These are phyloP conservation scores for Saturnia japonica DNA, from an alignment of 2,888 invertebrate species.

Conservation along the genomic window DNA sequence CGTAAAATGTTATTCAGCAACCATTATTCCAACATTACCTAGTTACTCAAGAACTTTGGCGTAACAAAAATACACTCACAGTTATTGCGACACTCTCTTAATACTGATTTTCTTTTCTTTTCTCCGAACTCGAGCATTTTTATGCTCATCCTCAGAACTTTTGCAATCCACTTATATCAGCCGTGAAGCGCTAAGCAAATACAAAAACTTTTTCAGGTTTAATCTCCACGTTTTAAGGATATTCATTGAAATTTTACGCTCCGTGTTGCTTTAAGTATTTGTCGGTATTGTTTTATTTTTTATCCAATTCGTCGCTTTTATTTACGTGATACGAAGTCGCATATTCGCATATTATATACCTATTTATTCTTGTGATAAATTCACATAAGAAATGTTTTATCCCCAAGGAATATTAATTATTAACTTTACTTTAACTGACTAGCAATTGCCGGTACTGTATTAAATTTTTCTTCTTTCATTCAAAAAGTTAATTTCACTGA, in stretches of 20 bases:
- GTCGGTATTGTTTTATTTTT: constrained; percentile 49
- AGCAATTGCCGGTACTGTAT: neutral
- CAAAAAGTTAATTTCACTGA: too few species aligned
- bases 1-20: constrained; percentile 48
- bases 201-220: constrained; percentile 78
- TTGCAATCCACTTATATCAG: constrained; percentile 82
- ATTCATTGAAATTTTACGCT: constrained; percentile 75
- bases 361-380: neutral
- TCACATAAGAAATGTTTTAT: neutral
- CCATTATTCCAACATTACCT: constrained; percentile 54
- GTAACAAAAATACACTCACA: constrained; percentile 67
- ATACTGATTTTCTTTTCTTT: constrained; percentile 68
- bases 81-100: constrained; percentile 73
- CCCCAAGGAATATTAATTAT: neutral
- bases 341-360: neutral
- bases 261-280: constrained; percentile 74
- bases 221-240: constrained; percentile 77
- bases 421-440: neutral
- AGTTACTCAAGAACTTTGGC: constrained; percentile 59
- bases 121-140: constrained; percentile 68
- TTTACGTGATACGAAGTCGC: neutral
- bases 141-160: constrained; percentile 79
- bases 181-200: constrained; percentile 79
- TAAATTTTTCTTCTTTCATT: too few species aligned
- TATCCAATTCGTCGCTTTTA: constrained; percentile 11